Base-by-base conservation (phyloP, 1,140 invertebrate species). In the Wasmannia auropunctata region DNA sequence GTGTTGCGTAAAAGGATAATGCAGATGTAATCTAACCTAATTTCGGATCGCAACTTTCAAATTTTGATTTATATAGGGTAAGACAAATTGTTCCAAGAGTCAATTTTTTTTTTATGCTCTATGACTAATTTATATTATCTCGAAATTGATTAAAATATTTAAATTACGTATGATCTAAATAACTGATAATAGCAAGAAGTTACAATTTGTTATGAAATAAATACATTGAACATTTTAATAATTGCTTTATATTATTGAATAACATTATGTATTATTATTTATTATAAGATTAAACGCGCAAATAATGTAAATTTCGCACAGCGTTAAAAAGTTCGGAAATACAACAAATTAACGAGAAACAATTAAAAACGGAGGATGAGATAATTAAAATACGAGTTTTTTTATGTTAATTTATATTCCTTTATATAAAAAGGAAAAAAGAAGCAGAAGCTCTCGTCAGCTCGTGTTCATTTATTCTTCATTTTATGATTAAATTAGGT, bases 241-340 rank as follows among this genome's bases (percentile, higher is more conserved):
- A 7, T 22, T 4, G 11, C 54, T n/a, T n/a, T n/a, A n/a, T n/a
- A n/a, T n/a, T n/a, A n/a, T 43, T 43, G n/a, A 58, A 76, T 28
- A 11, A 22, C 72, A 25, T 43, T 76, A 40, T 58, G 22, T 25
- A 58, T 76, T 31, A 58, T 58, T 58, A 76, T 76, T 76, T 75
- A 16, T 75, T 58, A 25, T 34, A n/a, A 58, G 22, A 75, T 75
- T 75, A n/a, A 54, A 58, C 34, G 14, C 16, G 67, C 25, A 69
- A 69, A 69, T 43, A 14, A 40, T 25, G 14, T 25, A 6, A 67
- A 10, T 43, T 72, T 46, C 19, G 28, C n/a, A 3, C 7, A 10
- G 46, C 8, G 49, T 72, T 19, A 31, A 49, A 72, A 72, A 31
- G 19, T n/a, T 72, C 11, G 25, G 28, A 72, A 72, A 54, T n/a